Base-by-base conservation (phyloP, 2,113 vertebrate genomes). In the Pangasianodon hypophthalmus region DNA sequence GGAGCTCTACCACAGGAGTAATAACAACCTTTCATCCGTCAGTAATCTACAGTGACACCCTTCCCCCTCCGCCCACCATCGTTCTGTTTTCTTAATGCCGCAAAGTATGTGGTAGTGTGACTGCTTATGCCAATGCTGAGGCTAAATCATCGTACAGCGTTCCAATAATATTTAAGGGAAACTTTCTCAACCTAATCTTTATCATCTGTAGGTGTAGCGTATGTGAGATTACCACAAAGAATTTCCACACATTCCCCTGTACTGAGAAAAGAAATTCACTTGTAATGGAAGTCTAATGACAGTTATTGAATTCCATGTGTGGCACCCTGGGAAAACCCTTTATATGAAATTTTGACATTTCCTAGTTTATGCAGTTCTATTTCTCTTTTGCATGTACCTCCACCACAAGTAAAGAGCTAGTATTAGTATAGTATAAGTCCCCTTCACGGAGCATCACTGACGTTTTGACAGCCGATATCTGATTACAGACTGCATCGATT, bases 11-110 rank as follows among this genome's bases (percentile, higher is more conserved):
- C 64, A 77, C 82, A 83, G 64, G 87, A 88, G 54, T 26, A 88
- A 82, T 75, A 86, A 86, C 87, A 75, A 58, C 37, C n/a, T 84
- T 88, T 84, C 86, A 88, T 62, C 69, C 41, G 75, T 54, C 48
- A 64, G 44, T 44, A 46, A 69, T 89, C 88, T 80, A 81, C 85
- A 88, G 83, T 52, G 82, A 85, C 58, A 84, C 88, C 85, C 32
- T 69, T 50, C 16, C 24, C 79, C 48, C 48, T 56, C 64, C 18
- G 26, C n/a, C 84, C 62, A 86, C 41, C 44, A 75, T 32, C 56
- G n/a, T 67, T 52, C 44, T 73, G 87, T 84, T 84, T 88, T 44
- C 80, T 67, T 88, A 73, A 84, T 84, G 87, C 80, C 37, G 18
- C 56, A 84, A 62, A 73, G 13, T 56, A 56, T 86, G 52, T n/a